Conservation (phyloP, 2,113 vertebrate genomes). For the Lamprologus speciosus region DNA sequence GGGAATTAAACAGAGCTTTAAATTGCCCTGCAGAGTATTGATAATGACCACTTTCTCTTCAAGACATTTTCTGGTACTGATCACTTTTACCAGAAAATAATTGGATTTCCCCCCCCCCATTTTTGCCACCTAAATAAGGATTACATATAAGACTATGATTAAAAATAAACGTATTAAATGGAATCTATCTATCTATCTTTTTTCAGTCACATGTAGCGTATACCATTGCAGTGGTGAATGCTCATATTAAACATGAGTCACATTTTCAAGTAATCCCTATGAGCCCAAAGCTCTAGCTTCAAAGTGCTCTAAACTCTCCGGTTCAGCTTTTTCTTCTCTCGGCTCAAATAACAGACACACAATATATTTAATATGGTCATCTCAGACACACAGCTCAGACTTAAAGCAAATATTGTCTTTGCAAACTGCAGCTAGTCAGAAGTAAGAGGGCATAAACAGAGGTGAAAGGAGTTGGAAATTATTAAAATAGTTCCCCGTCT, state of each 20-base stretch:
- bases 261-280: neutral
- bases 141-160: neutral
- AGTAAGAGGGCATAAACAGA: neutral
- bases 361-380: neutral
- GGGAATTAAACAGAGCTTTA: neutral
- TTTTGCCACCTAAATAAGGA: neutral
- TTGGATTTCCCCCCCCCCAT: fast-evolving
- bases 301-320: neutral
- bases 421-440: neutral
- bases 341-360: neutral
- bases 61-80: neutral
- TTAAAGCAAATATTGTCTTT: neutral
- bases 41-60: neutral
- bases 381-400: neutral
- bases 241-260: neutral
- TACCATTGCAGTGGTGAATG: neutral
- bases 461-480: neutral
- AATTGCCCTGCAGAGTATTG: neutral
- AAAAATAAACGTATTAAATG: neutral
- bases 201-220: neutral
- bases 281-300: neutral
- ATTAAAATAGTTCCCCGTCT: neutral
- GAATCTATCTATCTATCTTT: neutral
- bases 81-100: neutral
- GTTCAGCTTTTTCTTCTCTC: neutral